Evolutionary conservation across 2,113 vertebrate genomes (phyloP).

Genomic region (Isichthys henryi): DNA sequence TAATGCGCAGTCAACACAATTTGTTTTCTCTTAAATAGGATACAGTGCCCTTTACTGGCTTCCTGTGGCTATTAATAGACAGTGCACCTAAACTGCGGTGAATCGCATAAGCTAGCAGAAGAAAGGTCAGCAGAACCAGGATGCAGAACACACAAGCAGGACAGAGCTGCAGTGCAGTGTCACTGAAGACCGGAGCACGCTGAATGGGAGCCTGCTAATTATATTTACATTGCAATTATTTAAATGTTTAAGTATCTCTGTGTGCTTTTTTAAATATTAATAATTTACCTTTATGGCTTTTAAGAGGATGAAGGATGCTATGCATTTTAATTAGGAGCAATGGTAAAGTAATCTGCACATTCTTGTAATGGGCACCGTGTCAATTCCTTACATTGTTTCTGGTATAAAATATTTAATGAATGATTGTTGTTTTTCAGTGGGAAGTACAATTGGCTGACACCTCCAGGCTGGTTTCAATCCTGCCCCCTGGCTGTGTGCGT

Average conservation of each 20-base stretch:
- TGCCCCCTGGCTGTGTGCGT: not conserved
- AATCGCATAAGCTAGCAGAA: not conserved
- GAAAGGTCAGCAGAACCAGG: not conserved
- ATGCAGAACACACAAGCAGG: not conserved
- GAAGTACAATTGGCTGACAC: not conserved
- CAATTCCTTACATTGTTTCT: not conserved
- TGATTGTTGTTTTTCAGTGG: not conserved
- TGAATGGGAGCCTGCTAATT: not conserved
- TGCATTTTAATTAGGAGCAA: not conserved
- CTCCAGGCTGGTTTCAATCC: not conserved
- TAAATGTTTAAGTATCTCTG: not conserved
- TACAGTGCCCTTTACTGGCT: constrained; percentile 53
- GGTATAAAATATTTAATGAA: not conserved
- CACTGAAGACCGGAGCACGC: not conserved
- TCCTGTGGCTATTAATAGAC: constrained; percentile 59
- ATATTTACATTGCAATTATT: not conserved
- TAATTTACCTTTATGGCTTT: not conserved
- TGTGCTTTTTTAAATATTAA: not conserved
- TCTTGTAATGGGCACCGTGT: not conserved
- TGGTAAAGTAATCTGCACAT: not conserved
- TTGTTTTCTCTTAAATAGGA: constrained; percentile 50
- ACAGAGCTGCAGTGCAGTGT: not conserved
- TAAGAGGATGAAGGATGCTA: not conserved
- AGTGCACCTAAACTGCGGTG: constrained; percentile 32
- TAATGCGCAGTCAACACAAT: constrained; percentile 50